These are phyloP conservation scores for Myotis planiceps DNA, from an alignment of 2,797 vertebrate species.

Conservation along the genomic window DNA sequence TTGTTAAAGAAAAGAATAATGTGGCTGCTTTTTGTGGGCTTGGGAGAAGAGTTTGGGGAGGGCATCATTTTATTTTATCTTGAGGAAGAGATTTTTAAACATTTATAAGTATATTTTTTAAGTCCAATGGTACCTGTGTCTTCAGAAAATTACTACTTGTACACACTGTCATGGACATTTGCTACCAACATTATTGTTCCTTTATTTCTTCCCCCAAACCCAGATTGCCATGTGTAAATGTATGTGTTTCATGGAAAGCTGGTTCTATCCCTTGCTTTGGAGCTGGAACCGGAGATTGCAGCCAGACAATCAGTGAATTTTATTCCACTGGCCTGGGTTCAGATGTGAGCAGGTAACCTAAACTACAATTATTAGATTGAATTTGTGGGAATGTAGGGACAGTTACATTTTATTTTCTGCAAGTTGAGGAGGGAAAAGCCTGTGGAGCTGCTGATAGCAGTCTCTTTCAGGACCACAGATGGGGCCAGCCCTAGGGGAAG, in stretches of 20 bases:
- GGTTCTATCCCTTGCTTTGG: neutral
- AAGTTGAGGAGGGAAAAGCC: neutral
- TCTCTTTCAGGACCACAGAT: neutral
- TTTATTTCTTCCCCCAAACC: neutral
- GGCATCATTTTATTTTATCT: neutral
- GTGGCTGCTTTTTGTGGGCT: neutral
- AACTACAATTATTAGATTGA: neutral
- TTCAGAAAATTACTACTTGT: neutral
- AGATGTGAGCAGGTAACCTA: neutral
- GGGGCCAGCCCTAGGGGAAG: fast-evolving
- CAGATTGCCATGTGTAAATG: neutral
- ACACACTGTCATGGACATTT: neutral
- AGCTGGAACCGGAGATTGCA: neutral
- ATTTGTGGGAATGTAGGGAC: neutral
- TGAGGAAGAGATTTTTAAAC: neutral
- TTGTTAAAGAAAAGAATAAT: constrained; percentile 52
- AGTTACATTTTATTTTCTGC: neutral
- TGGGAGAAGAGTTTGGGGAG: neutral
- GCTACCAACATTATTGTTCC: neutral
- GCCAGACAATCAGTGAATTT: neutral
- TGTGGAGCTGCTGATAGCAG: fast-evolving
- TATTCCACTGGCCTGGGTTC: neutral
- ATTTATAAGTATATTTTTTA: neutral
- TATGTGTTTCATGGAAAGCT: neutral
- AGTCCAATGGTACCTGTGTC: neutral